Conservation (phyloP, 2,888 invertebrate species). For the Napeogenes inachia region DNA sequence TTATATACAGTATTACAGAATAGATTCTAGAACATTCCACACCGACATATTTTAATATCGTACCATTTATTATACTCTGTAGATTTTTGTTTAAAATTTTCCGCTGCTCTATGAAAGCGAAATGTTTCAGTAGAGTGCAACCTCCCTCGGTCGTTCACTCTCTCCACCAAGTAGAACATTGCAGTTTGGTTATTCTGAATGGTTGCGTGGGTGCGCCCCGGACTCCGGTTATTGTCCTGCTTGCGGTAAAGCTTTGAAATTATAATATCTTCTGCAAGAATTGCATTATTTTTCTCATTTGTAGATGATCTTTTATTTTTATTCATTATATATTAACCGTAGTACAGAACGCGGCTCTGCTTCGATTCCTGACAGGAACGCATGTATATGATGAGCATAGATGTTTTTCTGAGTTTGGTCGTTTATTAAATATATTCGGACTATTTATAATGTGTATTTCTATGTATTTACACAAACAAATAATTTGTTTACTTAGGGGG, state of each 20-base stretch:
- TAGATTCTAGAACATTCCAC: too few relatives aligned
- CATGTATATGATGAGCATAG: too few relatives aligned
- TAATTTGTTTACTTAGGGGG: too few relatives aligned
- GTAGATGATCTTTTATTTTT: too few relatives aligned
- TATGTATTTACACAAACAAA: too few relatives aligned
- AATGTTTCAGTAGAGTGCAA: constrained; percentile 39
- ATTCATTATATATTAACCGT: too few relatives aligned
- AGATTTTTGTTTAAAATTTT: constrained; percentile 11
- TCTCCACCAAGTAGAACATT: constrained; percentile 43
- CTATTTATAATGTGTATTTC: too few relatives aligned
- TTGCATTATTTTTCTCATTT: background rate
- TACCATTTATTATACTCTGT: background rate
- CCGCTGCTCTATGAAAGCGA: constrained; percentile 32
- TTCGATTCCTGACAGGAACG: too few relatives aligned
- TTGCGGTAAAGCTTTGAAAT: constrained; percentile 31
- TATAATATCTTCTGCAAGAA: constrained; percentile 22
- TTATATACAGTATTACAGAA: background rate
- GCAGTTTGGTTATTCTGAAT: constrained; percentile 58
- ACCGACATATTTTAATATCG: too few relatives aligned
- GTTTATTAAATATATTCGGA: too few relatives aligned
- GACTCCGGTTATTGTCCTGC: constrained; percentile 38
- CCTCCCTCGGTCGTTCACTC: constrained; percentile 55
- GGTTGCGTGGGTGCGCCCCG: constrained; percentile 50
- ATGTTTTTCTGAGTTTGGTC: too few relatives aligned
- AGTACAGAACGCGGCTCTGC: too few relatives aligned